A percentile compares a stretch with the other conserved stretches of the same genome.
Evolutionary conservation across 2,113 vertebrate species (phyloP).

Genomic region (Serinus canaria): DNA sequence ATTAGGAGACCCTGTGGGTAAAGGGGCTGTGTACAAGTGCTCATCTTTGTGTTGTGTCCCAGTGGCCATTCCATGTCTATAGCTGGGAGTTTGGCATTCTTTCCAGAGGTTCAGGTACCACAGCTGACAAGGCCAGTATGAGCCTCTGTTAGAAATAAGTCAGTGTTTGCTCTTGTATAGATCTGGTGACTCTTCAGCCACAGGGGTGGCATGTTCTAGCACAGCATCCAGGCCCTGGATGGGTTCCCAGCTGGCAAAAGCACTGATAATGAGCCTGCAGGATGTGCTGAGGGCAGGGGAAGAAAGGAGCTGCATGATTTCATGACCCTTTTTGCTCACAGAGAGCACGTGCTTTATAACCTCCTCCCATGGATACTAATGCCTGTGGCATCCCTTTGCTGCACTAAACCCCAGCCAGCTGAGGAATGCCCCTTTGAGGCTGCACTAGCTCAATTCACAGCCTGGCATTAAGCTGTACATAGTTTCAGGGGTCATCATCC

Average conservation of each 20-base stretch:
- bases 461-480: neutral
- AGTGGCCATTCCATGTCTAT: neutral
- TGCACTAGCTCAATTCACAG: neutral
- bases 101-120: neutral
- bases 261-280: neutral
- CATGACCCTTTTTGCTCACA: neutral
- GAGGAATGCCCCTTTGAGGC: neutral
- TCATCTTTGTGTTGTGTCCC: neutral
- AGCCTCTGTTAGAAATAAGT: neutral
- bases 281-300: neutral
- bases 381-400: neutral
- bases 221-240: neutral
- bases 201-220: neutral
- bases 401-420: neutral
- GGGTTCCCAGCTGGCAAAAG: neutral
- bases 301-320: neutral
- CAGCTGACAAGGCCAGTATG: neutral
- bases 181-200: neutral
- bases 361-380: neutral
- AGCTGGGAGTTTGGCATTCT: neutral
- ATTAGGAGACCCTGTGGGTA: neutral
- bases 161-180: fast-evolving
- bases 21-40: neutral
- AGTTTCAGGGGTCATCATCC: neutral
- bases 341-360: neutral